Base-by-base conservation (phyloP, 2,888 invertebrate genomes). In the Crepidodera aurea region DNA sequence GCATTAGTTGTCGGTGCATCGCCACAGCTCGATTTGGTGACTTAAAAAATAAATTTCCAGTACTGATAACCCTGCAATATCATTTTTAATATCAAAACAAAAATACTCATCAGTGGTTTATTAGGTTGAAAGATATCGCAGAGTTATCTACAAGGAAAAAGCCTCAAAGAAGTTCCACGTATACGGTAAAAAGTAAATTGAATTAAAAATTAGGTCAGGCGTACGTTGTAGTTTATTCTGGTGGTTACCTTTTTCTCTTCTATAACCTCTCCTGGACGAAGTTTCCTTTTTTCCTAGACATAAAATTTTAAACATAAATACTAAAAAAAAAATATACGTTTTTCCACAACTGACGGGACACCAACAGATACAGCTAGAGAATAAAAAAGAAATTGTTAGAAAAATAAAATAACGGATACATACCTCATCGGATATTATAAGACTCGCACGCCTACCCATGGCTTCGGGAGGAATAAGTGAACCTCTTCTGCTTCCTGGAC, bases 371-470 rank as follows among this genome's bases (percentile, higher is more conserved):
- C 55, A 67, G 65, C 67, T 67, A 64, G 29, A 66, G 40, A 57
- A 58, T 51, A 37, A 54, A 25, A 39, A 48, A n/a, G n/a, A n/a
- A 46, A 44, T 12, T 13, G 42, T 27, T 13, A 40, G 40, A 53
- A n/a, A 27, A 32, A 44, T 22, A 50, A 19, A 55, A 42, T 22
- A n/a, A 22, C 8, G 19, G 22, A 32, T 13, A 62, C 55, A 42
- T 90, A 96, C 96, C 93, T 96, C 95, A 82, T 96, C 95, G 79
- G 94, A 93, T 79, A 96, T 94, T 77, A 96, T 92, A 73, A 96
- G 87, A 74, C 94, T 94, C 71, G 95, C 93, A 73, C 95, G 87
- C 75, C 95, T 88, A 76, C 90, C 91, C 82, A 90, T 90, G 81
- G 90, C 91, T 80, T 94, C 94, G 5, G 92, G 93, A 74, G 94